These are phyloP conservation scores for Lerista edwardsae DNA, from an alignment of 2,797 vertebrate genomes.

Conservation along the genomic window DNA sequence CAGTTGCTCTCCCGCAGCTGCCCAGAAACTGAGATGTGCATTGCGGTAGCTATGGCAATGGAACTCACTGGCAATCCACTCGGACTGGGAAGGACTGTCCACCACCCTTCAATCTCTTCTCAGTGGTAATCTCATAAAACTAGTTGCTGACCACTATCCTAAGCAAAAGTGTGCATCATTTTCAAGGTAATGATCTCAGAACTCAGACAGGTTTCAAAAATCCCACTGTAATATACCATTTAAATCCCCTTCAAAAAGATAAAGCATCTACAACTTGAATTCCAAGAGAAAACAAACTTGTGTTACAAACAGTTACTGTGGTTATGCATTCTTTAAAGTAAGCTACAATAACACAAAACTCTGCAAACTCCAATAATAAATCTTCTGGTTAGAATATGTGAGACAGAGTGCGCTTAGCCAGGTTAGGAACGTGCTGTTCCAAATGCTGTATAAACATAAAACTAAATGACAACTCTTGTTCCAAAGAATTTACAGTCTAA, in stretches of 20 bases:
- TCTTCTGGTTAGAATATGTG: conserved; percentile 10
- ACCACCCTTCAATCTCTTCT: not conserved
- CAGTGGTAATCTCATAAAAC: not conserved
- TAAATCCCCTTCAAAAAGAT: conserved; percentile 22
- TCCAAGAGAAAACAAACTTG: conserved; percentile 14
- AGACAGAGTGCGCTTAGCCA: conserved; percentile 15
- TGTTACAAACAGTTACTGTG: conserved; percentile 14
- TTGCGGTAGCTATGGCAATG: not conserved
- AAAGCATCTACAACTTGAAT: conserved; percentile 41
- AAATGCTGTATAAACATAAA: conserved; percentile 21
- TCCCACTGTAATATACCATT: conserved; percentile 5
- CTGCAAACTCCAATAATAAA: conserved; percentile 2
- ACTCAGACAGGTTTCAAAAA: conserved; percentile 8
- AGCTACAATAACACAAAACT: conserved; percentile 14
- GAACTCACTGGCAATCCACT: not conserved
- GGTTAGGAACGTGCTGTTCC: conserved; percentile 3
- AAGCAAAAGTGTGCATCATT: not conserved
- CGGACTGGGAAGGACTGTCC: not conserved
- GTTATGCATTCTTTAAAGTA: conserved; percentile 22
- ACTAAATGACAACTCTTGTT: conserved; percentile 2
- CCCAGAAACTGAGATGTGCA: not conserved
- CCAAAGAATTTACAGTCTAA: conserved; percentile 1
- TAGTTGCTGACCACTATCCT: not conserved
- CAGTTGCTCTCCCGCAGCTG: not conserved
- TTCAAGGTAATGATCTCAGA: not conserved